Evolutionary conservation across 2,888 invertebrate genomes (phyloP), one percentile per base, ranked within the genome.

Genomic region (Phragmatobia fuliginosa): DNA sequence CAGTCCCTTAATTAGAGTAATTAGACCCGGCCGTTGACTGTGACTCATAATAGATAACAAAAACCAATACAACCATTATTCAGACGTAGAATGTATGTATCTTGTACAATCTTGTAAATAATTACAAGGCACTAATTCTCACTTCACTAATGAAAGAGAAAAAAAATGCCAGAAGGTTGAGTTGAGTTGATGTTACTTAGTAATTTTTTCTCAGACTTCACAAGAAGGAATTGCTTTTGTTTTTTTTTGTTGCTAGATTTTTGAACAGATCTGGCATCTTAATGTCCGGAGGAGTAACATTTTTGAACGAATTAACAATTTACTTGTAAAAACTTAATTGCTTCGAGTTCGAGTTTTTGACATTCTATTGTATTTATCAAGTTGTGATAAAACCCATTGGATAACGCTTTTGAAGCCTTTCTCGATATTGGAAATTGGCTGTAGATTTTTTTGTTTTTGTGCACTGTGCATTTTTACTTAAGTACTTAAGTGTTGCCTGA

Each of bases 321-420:
- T 56, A 25, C 41, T 49, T 38, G 52, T 58, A 61, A 67, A 71
- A 71, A 71, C 32, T 64, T 64, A 64, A 71, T 71, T 67, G 71
- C 61, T 71, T 52, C 28, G 41, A 41, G 56, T 64, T 45, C 25
- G 28, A 32, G n/a, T 66, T 70, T 71, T 74, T 71, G 56, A 60
- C 16, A 63, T 33, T 56, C 68, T 60, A 69, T 74, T 69, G 66
- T 72, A 58, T 70, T 41, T 59, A 18, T 38, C 49, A 64, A 64
- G 31, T 67, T 66, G 38, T 70, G 66, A 49, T 64, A 31, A 28
- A 62, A 38, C n/a, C 32, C 49, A 67, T 67, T 62, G 25, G 38
- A 63, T 59, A 60, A 56, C 41, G 59, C 38, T 67, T 45, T 67
- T 52, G 32, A 31, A 16, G 14, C 25, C 3, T 38, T 16, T 64